Conservation (phyloP, 2,113 vertebrate genomes). For the Edolisoma coerulescens region DNA sequence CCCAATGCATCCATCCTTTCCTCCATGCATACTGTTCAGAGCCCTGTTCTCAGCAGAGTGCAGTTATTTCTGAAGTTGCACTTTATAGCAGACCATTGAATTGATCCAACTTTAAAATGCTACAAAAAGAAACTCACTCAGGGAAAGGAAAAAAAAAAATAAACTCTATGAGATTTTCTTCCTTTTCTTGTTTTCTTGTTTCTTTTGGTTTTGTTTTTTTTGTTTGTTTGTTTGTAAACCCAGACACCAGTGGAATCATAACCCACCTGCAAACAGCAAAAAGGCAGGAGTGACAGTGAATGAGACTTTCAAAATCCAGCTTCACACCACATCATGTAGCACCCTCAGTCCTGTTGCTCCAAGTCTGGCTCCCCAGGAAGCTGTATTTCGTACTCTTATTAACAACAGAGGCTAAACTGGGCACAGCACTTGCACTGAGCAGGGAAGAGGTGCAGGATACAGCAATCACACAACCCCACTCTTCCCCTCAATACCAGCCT, state of each 20-base stretch:
- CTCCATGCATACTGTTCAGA: neutral
- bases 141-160: too few relatives aligned
- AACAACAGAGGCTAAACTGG: neutral
- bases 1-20: neutral
- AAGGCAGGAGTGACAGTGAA: neutral
- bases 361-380: neutral
- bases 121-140: neutral
- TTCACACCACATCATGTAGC: accelerated
- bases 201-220: neutral
- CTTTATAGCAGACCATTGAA: neutral
- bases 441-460: neutral
- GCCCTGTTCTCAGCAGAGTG: neutral
- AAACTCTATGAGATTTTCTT: neutral
- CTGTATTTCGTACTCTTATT: neutral
- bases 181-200: neutral
- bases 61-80: neutral
- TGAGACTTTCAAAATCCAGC: neutral
- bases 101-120: neutral
- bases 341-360: neutral
- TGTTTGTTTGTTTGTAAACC: neutral
- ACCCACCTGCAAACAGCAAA: neutral
- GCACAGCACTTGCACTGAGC: neutral
- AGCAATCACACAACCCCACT: neutral
- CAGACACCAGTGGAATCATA: neutral
- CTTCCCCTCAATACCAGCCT: neutral